Percentiles rank a stretch among this genome's conserved stretches.
phyloP scores from a whole-genome alignment of 2,888 invertebrate species.

The Nycteola revayana region DNA sequence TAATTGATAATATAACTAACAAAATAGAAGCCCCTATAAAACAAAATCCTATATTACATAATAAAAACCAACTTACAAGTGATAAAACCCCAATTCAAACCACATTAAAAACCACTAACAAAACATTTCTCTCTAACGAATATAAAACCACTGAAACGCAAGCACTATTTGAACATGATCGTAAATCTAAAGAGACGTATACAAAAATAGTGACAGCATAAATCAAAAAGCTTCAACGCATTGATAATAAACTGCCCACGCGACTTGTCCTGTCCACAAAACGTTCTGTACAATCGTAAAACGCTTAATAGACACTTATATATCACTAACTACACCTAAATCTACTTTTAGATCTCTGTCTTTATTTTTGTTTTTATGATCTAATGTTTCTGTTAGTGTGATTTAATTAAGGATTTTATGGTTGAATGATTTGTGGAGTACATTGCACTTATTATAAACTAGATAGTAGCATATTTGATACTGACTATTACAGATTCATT shows the following conservation, averaged over 20 bases:
- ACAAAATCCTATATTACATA: not conserved
- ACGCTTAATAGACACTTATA: conserved; percentile 44
- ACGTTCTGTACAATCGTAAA: conserved; percentile 42
- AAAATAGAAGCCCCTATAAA: no score
- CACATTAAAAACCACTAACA: conserved; percentile 25
- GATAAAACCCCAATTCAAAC: conserved; percentile 12
- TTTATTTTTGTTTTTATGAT: conserved; percentile 20
- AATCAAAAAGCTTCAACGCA: conserved; percentile 38
- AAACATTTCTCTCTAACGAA: conserved; percentile 29
- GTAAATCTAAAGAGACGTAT: conserved; percentile 34
- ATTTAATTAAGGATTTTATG: no score
- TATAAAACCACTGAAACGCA: conserved; percentile 27
- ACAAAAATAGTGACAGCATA: conserved; percentile 36
- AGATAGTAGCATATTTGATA: no score
- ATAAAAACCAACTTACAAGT: conserved; percentile 12
- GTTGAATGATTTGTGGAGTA: no score
- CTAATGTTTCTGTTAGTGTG: conserved; percentile 11
- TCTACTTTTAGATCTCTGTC: conserved; percentile 20
- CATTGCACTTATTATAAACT: no score
- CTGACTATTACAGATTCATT: no score
- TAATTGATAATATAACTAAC: no score
- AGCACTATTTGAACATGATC: conserved; percentile 26
- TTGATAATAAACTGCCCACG: conserved; percentile 39
- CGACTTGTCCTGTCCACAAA: conserved; percentile 36
- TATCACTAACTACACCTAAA: conserved; percentile 16